Conservation (phyloP, 2,113 vertebrate genomes). For the Neolamprologus hecqui region DNA sequence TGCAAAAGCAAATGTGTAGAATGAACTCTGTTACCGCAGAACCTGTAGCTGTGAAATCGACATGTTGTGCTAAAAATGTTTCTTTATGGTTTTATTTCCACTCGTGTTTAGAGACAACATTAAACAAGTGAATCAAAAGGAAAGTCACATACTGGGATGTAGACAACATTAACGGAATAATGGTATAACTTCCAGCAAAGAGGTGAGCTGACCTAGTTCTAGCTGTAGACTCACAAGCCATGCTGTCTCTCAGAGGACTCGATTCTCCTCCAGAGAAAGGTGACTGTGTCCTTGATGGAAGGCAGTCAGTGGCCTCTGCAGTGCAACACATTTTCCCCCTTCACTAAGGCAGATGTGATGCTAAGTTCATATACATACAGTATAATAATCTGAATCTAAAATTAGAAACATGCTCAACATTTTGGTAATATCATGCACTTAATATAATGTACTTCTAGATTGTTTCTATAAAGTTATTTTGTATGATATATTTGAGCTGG, state of each 20-base stretch:
- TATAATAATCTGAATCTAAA: neutral
- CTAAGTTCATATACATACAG: neutral
- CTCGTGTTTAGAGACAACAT: neutral
- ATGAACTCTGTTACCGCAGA: neutral
- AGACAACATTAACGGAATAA: conserved; percentile 43
- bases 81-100: neutral
- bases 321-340: neutral
- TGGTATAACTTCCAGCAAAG: conserved; percentile 46
- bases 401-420: neutral
- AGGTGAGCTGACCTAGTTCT: conserved; percentile 60
- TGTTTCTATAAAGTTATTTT: neutral
- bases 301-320: conserved; percentile 25
- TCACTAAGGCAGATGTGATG: neutral
- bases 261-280: conserved; percentile 51
- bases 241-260: conserved; percentile 39
- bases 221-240: conserved; percentile 27
- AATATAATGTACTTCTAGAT: neutral
- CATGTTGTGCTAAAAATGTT: neutral
- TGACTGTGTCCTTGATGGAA: conserved; percentile 61
- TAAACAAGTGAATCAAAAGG: conserved; percentile 37
- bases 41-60: neutral
- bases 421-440: neutral
- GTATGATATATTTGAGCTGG: neutral
- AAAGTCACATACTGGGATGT: conserved; percentile 37
- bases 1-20: neutral